A percentile compares a stretch with the other conserved stretches of the same genome.
phyloP scores from a whole-genome alignment of 2,797 vertebrate genomes.

The Alouatta caraya region DNA sequence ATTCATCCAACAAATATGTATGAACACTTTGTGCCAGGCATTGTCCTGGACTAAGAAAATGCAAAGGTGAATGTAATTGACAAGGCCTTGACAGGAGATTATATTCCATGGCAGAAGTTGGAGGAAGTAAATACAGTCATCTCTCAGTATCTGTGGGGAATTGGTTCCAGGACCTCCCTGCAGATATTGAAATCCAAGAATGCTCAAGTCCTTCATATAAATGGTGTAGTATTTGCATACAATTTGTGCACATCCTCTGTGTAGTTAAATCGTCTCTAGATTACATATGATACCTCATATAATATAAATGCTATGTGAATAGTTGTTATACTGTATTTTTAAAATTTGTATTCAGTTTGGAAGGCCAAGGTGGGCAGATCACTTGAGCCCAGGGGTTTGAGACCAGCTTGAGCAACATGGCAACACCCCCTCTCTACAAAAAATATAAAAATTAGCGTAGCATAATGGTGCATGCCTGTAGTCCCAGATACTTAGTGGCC shows the following conservation, averaged over 20 bases:
- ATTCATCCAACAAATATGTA: not conserved
- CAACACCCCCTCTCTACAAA: not conserved
- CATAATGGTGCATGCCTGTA: not conserved
- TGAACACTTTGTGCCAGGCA: not conserved
- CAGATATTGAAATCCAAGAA: not conserved
- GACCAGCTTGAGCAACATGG: not conserved
- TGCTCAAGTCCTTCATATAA: not conserved
- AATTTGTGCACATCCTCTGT: not conserved
- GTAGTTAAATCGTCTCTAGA: not conserved
- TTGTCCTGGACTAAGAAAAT: not conserved
- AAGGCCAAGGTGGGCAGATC: not conserved
- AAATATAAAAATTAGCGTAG: not conserved
- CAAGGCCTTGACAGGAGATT: not conserved
- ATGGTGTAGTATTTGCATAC: not conserved
- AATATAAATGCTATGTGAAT: not conserved
- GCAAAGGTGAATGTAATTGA: not conserved
- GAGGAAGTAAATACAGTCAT: not conserved
- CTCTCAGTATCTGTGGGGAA: not conserved
- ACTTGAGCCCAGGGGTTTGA: not conserved
- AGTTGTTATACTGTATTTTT: not conserved
- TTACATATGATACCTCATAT: not conserved
- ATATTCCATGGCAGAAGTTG: not conserved
- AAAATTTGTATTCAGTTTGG: not conserved
- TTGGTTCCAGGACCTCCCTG: not conserved
- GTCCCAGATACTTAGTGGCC: not conserved